A percentile compares a stretch with the other conserved stretches of the same genome.
These are phyloP conservation scores for Strix aluco DNA, from an alignment of 2,113 vertebrate genomes.

Conservation along the genomic window DNA sequence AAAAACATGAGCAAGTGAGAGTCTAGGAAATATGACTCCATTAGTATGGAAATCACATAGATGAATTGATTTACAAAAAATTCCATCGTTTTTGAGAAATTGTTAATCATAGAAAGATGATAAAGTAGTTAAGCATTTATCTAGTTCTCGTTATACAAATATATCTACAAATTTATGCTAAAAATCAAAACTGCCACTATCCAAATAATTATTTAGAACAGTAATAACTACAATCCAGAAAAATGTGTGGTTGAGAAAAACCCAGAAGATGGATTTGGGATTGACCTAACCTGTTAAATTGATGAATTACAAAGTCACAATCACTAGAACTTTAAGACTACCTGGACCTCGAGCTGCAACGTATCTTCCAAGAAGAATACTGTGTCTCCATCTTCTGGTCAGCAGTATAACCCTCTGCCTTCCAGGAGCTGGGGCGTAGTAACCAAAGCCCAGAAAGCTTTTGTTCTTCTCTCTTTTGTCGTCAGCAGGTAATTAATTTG, in stretches of 20 bases:
- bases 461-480: constrained; percentile 14
- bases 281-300: not conserved
- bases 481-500: not conserved
- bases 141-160: not conserved
- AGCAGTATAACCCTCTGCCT: constrained; percentile 35
- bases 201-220: not conserved
- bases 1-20: not conserved
- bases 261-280: not conserved
- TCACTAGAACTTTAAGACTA: not conserved
- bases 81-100: not conserved
- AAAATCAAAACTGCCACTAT: not conserved
- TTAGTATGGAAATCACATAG: not conserved
- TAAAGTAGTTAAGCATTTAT: not conserved
- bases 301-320: not conserved
- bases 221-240: not conserved
- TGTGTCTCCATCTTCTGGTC: constrained; percentile 82
- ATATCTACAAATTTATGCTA: not conserved
- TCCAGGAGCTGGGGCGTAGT: not conserved
- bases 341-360: not conserved
- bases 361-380: constrained; percentile 64
- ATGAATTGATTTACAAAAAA: not conserved
- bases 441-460: not conserved
- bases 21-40: not conserved
- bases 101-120: not conserved
- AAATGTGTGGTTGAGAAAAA: constrained; percentile 38